Evolutionary conservation across 2,797 vertebrate genomes (phyloP).

Genomic region (Danio choprae): DNA sequence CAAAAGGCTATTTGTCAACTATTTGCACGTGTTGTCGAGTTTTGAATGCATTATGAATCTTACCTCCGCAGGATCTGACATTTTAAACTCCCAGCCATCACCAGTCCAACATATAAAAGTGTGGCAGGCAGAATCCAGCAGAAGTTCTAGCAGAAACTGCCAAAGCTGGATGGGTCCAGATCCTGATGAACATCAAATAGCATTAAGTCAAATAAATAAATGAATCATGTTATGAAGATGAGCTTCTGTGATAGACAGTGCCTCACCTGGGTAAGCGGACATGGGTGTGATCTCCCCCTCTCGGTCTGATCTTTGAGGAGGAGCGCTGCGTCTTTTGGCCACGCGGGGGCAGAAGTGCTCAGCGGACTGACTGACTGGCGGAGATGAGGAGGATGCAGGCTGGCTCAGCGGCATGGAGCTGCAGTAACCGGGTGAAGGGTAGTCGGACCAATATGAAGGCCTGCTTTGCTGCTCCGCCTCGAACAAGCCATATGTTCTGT

Average conservation of each 20-base stretch:
- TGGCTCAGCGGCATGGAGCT: slow-evolving; percentile 60
- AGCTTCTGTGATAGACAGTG: background rate
- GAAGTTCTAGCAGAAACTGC: slow-evolving; percentile 89
- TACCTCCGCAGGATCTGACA: slow-evolving; percentile 90
- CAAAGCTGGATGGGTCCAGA: slow-evolving; percentile 90
- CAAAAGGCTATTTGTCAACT: too few relatives aligned
- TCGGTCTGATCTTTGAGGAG: slow-evolving; percentile 70
- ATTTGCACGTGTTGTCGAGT: background rate
- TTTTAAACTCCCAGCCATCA: slow-evolving; percentile 91
- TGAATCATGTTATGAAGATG: background rate
- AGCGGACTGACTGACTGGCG: slow-evolving; percentile 61
- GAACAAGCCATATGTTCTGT: slow-evolving; percentile 71
- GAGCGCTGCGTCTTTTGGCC: slow-evolving; percentile 74
- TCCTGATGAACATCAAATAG: slow-evolving; percentile 65
- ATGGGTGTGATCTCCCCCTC: slow-evolving; percentile 74
- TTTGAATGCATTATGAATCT: slow-evolving; percentile 25
- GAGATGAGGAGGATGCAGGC: slow-evolving; percentile 58
- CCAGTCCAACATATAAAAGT: slow-evolving; percentile 90
- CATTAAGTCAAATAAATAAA: background rate
- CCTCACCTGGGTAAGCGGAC: slow-evolving; percentile 80
- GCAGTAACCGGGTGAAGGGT: slow-evolving; percentile 68
- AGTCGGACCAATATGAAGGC: slow-evolving; percentile 75
- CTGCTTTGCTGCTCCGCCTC: slow-evolving; percentile 71
- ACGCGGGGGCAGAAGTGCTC: slow-evolving; percentile 80
- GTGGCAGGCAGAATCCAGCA: slow-evolving; percentile 83